Base-by-base conservation (phyloP, 2,888 invertebrate genomes). In the Harpalus rubripes region DNA sequence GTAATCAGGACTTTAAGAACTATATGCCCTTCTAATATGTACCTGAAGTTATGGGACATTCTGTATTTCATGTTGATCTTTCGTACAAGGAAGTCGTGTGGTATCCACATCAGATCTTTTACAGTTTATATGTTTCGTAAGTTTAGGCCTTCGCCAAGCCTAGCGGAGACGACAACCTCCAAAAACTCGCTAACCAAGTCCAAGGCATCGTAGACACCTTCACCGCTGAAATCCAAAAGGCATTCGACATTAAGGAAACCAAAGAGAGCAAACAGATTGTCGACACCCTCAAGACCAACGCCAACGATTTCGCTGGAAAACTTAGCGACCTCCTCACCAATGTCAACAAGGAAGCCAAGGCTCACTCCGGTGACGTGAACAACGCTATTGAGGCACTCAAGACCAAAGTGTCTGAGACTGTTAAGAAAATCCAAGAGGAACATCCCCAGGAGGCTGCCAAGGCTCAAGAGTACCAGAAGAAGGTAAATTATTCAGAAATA, bases 261-360 rank as follows among this genome's bases (percentile, higher is more conserved):
- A 74, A 83, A 18, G 83, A 83, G 44, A n/a, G 61, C 61, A 83
- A 83, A 22, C 22, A 83, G 12, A 59, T 83, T 65, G 7, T 44
- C 7, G 83, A 76, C 4, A 18, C 58, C 18, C 7, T 83, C 0
- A 83, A 83, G 16, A 22, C 83, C 5, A 83, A 83, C 44, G 74
- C 83, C 6, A 83, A 83, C 22, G 74, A 74, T 22, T 76, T 83
- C 59, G 83, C 74, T 44, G 76, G 61, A 16, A 61, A 76, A 44
- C 22, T 83, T 7, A 59, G 39, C 76, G 83, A 83, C 12, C 10
- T 83, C 1, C 41, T 74, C 7, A 61, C 58, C 15, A 32, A 39
- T 7, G 58, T 18, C 15, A 61, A 83, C 61, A 61, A 76, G 26
- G 74, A 83, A 44, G 52, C 68, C 39, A 83, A 83, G 22, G 83